Base-by-base conservation (phyloP, 2,888 invertebrate genomes). In the Ochropleura plecta region DNA sequence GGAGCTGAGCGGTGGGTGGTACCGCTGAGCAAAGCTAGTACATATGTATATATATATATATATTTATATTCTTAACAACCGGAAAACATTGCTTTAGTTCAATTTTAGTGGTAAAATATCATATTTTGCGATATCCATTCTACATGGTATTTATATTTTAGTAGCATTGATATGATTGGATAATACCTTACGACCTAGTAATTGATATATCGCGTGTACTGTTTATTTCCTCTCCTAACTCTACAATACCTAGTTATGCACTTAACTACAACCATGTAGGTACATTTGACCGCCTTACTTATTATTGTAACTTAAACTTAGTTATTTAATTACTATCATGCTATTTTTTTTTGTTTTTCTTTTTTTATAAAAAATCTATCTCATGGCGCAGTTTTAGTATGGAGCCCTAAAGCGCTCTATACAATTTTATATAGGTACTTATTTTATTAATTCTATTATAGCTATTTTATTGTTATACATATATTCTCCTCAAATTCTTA, bases 141-240 rank as follows among this genome's bases (percentile, higher is more conserved):
- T 20, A 59, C 53, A 65, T 44, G 44, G n/a, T 44, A 10, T 59
- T 60, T 64, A 40, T 75, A 75, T 60, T 20, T 79, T 79, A 46
- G 49, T 55, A 79, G 81, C 67, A 68, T 48, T 74, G 80, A 80
- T 80, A 78, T 78, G 75, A 74, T 68, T 68, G 78, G 80, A 78
- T 79, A 78, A 79, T 78, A 78, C 69, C 59, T 65, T 79, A 79
- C 7, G n/a, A 0, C 44, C 68, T 80, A 74, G 75, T 78, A 80
- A 68, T 68, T 64, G 48, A 64, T 66, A 30, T 30, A 12, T 1
- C 14, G 2, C 16, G 14, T 71, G 46, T 53, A 0, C 4, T 44
- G 30, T 10, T 40, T 64, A 6, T 49, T 51, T 9, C 40, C 14
- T 53, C 48, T 53, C 5, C 6, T 57, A n/a, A 30, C n/a, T 46